These are phyloP conservation scores for Peromyscus californicus DNA, from an alignment of 2,113 vertebrate species.

Conservation along the genomic window DNA sequence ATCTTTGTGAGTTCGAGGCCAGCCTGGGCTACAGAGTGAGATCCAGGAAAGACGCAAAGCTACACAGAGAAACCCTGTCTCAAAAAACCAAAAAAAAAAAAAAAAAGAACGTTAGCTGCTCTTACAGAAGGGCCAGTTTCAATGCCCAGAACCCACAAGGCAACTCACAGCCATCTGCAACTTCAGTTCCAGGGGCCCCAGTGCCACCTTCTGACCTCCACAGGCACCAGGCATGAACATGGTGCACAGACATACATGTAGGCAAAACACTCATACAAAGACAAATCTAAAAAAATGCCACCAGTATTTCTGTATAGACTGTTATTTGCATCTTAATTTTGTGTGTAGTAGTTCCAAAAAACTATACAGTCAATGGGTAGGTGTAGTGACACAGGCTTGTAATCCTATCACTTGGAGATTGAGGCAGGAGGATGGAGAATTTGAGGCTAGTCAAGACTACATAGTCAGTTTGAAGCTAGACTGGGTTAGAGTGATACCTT, in stretches of 20 bases:
- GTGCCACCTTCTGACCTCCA: not conserved
- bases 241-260: not conserved
- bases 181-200: not conserved
- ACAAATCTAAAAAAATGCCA: not conserved
- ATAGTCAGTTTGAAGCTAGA: not conserved
- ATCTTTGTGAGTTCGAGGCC: too few relatives aligned
- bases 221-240: not conserved
- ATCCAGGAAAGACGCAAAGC: too few relatives aligned
- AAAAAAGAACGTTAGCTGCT: not conserved
- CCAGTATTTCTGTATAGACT: slow-evolving; percentile 14
- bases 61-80: too few relatives aligned
- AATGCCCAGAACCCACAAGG: not conserved
- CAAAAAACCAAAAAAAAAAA: too few relatives aligned
- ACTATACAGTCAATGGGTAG: not conserved
- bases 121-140: not conserved
- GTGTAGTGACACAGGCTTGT: not conserved
- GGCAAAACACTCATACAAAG: not conserved
- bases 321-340: slow-evolving; percentile 45
- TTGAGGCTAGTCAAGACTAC: not conserved
- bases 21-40: too few relatives aligned
- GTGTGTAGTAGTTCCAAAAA: not conserved
- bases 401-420: not conserved
- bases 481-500: not conserved
- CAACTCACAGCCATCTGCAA: not conserved
- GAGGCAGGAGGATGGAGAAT: not conserved